Evolutionary conservation across 2,113 vertebrate genomes (phyloP).

Genomic region (Neotoma lepida): DNA sequence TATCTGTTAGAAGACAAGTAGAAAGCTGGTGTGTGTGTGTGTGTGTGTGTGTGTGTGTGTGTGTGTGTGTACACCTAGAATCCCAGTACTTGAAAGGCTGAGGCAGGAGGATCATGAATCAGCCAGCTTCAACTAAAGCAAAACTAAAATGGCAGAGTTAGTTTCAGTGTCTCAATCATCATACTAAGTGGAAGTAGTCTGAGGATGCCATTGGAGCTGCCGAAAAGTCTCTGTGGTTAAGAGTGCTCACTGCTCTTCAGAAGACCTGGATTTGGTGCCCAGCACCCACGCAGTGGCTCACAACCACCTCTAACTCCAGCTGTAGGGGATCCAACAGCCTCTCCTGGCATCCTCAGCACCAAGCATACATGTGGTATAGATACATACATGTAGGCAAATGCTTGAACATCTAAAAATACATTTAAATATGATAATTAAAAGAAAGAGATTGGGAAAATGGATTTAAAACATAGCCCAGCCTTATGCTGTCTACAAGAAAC

Average conservation of each 20-base stretch:
- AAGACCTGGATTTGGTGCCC: background rate
- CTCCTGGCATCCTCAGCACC: background rate
- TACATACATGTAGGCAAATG: background rate
- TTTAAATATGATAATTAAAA: background rate
- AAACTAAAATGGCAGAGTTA: background rate
- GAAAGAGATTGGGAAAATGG: background rate
- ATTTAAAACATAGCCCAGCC: background rate
- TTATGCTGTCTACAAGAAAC: background rate
- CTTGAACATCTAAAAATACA: background rate
- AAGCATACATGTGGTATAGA: background rate
- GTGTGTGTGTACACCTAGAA: background rate
- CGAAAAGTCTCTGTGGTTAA: background rate
- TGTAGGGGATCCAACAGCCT: background rate
- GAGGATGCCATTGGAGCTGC: background rate
- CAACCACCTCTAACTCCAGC: background rate
- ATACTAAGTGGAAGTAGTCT: background rate
- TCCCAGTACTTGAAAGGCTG: background rate
- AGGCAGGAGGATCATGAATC: background rate
- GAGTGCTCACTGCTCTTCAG: background rate
- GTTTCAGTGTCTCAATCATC: background rate
- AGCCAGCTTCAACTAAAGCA: background rate
- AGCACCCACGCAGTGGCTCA: background rate
- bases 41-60: background rate
- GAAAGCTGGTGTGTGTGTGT: background rate
- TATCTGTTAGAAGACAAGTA: background rate